Base-by-base conservation (phyloP, 1,140 invertebrate species). In the Vanessa tameamea region DNA sequence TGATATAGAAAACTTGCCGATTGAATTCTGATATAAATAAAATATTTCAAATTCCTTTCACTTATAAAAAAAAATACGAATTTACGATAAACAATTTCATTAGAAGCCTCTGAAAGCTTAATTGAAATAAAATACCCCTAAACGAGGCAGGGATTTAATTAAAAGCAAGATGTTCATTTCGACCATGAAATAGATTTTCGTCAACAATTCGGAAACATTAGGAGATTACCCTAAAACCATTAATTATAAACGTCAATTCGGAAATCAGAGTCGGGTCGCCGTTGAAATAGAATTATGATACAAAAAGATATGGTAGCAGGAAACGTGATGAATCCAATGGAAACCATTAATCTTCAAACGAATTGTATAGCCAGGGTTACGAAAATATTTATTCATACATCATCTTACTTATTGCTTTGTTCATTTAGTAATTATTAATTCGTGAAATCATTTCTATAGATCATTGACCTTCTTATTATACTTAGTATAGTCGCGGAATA, bases 241-340 rank as follows among this genome's bases (percentile, higher is more conserved):
- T 83, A 87, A 88, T 87, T 85, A 87, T 85, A 82, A 81, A 81
- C 74, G 75, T 77, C 78, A 82, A 84, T 81, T 85, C 72, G 69
- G 70, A 77, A 87, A 83, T 83, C 78, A 80, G 78, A 65, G 78
- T 74, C 71, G 72, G 77, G 68, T 57, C 79, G 74, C 77, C 53
- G 53, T 72, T 66, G 84, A 82, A 85, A 83, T 82, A 80, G 79
- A 83, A 82, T 86, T 84, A 85, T 83, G 79, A 80, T 75, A 64
- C 59, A 74, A 79, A 86, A 86, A 82, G 84, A 84, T 85, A 79
- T 64, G 80, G 78, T 76, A 76, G 75, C 72, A 71, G 70, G 75
- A 78, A 80, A 80, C 75, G 76, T 76, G 63, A 76, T 73, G 55
- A 70, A 64, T 59, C 63, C 50, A 70, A 61, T 65, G 26, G 63